Base-by-base conservation (phyloP, 2,797 vertebrate genomes). In the Tangara arthus region DNA sequence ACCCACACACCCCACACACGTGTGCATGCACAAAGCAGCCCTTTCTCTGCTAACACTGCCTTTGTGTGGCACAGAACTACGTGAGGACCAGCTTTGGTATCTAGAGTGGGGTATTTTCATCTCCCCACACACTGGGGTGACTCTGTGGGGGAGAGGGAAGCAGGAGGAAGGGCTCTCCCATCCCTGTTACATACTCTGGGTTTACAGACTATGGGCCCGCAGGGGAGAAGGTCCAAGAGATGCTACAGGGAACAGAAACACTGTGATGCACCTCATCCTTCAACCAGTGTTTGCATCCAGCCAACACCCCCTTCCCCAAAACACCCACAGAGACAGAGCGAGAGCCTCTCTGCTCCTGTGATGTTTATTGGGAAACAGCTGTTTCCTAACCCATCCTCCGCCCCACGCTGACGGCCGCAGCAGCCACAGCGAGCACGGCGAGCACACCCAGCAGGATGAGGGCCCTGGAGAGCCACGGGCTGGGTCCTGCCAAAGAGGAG, bases 1-100 rank as follows among this genome's bases (percentile, higher is more conserved):
- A 2, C 2, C 8, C 0, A 2, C 0, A 19, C 50, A 52, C 49
- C 12, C 14, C 0, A 2, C 2, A 8, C 0, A 2, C 0, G 0
- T 0, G 3, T 27, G 35, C 15, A 11, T 1, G 3, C 50, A 61
- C 59, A 32, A 49, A 83, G 37, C 32, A 69, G 68, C 35, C 17
- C 37, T 27, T 68, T n/a, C 72, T 56, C 57, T 61, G 52, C 57
- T 56, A 11, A 30, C 0, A 2, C 50, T 53, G 5, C 39, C 3
- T 28, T 46, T 49, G 27, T 9, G 28, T 37, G 32, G 16, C 55
- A 27, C 44, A 66, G 50, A 77, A 35, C 30, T 27, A 42, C 1
- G 2, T 12, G 4, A 50, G 44, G 42, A 19, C 20, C 41, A 37
- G 13, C 44, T 73, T 17, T 66, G 55, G 42, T 22, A 11, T 7